Conservation (phyloP, 2,888 invertebrate genomes). For the Rutpela maculata region DNA sequence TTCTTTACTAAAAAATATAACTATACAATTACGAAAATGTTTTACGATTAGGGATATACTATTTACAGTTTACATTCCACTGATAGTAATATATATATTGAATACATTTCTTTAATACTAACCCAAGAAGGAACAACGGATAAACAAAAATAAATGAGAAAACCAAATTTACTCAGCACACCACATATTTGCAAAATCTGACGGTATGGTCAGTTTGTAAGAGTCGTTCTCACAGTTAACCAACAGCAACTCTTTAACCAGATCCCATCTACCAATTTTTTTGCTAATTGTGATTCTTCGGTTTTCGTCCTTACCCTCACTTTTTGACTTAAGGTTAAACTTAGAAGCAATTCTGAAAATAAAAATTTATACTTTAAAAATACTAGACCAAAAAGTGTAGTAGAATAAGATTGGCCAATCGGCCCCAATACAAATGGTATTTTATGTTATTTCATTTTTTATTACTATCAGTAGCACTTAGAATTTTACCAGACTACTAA, state of each 20-base stretch:
- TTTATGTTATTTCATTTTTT: no score
- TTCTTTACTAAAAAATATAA: neutral
- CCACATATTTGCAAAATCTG: constrained; percentile 60
- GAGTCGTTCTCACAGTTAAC: constrained; percentile 58
- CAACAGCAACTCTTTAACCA: constrained; percentile 61
- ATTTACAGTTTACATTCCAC: constrained; percentile 4
- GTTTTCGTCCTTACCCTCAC: constrained; percentile 62
- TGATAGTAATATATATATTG: neutral
- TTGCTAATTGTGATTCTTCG: constrained; percentile 62
- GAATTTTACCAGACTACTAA: no score
- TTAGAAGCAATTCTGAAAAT: constrained; percentile 57
- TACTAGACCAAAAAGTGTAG: no score
- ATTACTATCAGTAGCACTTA: no score
- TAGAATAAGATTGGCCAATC: no score
- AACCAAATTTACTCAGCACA: neutral
- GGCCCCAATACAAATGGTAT: no score
- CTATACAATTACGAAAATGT: neutral
- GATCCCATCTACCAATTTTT: constrained; percentile 59
- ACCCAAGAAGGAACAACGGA: neutral
- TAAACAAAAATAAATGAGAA: no score
- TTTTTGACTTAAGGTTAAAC: constrained; percentile 62
- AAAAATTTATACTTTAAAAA: no score
- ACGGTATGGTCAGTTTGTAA: constrained; percentile 61
- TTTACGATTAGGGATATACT: neutral
- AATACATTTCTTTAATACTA: neutral